phyloP scores from a whole-genome alignment of 2,113 vertebrate genomes.

The Macroglossus sobrinus region DNA sequence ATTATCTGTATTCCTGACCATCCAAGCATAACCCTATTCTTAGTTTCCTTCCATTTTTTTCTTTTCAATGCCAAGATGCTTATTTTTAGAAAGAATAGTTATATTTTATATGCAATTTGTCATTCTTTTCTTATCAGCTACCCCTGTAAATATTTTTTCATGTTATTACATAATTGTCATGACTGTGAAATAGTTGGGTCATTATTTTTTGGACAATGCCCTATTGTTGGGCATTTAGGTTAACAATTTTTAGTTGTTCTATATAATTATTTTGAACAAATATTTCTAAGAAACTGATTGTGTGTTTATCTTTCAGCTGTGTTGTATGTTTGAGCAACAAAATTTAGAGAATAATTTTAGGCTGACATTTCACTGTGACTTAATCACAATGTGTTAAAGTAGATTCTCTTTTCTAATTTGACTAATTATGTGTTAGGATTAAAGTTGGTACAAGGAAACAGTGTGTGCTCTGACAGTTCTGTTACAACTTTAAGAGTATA shows the following conservation, averaged over 20 bases:
- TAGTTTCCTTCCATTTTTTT: not conserved
- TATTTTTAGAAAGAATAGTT: slow-evolving; percentile 16
- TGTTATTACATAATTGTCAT: slow-evolving; percentile 27
- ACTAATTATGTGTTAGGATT: slow-evolving; percentile 23
- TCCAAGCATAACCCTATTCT: not conserved
- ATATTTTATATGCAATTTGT: not conserved
- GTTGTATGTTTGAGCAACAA: slow-evolving; percentile 4
- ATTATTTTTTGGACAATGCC: slow-evolving; percentile 14
- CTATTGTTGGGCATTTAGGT: slow-evolving; percentile 47
- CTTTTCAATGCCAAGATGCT: slow-evolving; percentile 2
- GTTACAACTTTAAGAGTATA: not conserved
- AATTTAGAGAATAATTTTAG: slow-evolving; percentile 77
- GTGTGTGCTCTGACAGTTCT: not conserved
- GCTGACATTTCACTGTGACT: slow-evolving; percentile 73
- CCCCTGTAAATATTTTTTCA: slow-evolving; percentile 39
- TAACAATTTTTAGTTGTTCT: slow-evolving; percentile 36
- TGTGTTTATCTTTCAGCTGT: slow-evolving; percentile 27
- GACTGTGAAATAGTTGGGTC: not conserved
- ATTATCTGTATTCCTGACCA: not conserved
- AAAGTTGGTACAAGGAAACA: slow-evolving; percentile 7
- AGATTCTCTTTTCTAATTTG: slow-evolving; percentile 55
- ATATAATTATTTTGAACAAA: slow-evolving; percentile 58
- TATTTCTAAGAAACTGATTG: slow-evolving; percentile 37
- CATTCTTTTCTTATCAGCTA: slow-evolving; percentile 19
- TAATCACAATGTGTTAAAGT: slow-evolving; percentile 78